Evolutionary conservation across 1,140 invertebrate genomes (phyloP).

Genomic region (Cyrtorhinus lividipennis): DNA sequence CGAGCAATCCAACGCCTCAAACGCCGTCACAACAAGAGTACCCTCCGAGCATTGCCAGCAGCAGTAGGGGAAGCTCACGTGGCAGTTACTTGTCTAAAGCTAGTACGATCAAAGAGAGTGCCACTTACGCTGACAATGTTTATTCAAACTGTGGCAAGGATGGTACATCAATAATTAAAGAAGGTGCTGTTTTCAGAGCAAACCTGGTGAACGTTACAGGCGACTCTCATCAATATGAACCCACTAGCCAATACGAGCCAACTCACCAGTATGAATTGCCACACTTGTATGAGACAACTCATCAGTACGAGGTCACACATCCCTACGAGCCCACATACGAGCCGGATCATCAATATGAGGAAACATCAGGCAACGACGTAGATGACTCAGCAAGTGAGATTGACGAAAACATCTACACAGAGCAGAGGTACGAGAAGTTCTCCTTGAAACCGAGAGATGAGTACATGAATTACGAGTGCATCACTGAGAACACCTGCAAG

Average conservation of each 20-base stretch:
- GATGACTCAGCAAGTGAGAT: not conserved
- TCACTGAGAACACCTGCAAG: constrained; percentile 23
- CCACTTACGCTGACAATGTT: not conserved
- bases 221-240: not conserved
- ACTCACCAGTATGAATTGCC: constrained; percentile 20
- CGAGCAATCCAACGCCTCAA: constrained; percentile 23
- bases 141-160: not conserved
- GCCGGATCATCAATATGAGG: not conserved
- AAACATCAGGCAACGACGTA: not conserved
- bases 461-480: not conserved
- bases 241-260: constrained; percentile 1
- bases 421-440: constrained; percentile 1
- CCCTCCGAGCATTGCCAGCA: not conserved
- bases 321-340: not conserved
- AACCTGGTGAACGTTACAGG: not conserved
- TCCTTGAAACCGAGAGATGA: not conserved
- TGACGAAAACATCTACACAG: not conserved
- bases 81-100: not conserved
- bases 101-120: not conserved
- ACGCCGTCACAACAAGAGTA: not conserved
- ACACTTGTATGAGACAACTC: not conserved
- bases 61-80: not conserved
- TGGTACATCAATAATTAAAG: no score
- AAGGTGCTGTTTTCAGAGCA: not conserved
- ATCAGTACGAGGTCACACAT: constrained; percentile 13